Conservation (phyloP, 1,140 invertebrate genomes). For the Streblospio benedicti region DNA sequence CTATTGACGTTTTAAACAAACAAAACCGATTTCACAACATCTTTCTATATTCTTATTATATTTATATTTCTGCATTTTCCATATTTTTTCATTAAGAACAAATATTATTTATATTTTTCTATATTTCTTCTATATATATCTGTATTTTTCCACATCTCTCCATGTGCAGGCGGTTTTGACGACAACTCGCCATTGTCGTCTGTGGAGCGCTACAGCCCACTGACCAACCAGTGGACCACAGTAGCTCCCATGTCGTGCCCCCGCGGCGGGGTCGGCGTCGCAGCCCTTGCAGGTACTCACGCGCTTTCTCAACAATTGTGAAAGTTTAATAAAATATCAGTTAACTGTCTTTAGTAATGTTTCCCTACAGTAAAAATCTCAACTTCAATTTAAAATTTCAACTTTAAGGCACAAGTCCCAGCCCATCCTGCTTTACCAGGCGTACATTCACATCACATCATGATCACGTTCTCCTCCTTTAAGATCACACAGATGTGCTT, state of each 20-base stretch:
- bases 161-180: constrained; percentile 62
- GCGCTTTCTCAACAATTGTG: no score
- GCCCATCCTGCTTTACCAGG: no score
- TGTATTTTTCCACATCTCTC: neutral
- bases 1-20: no score
- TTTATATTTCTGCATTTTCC: neutral
- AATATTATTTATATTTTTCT: neutral
- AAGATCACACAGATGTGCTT: no score
- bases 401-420: no score
- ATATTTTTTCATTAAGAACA: neutral
- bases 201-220: constrained; percentile 52
- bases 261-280: constrained; percentile 43
- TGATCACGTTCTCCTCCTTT: no score
- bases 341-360: no score
- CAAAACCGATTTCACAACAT: no score
- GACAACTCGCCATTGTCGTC: constrained; percentile 62
- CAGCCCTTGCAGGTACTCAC: constrained; percentile 37
- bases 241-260: constrained; percentile 54
- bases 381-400: no score
- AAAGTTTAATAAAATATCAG: no score
- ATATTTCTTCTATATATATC: neutral
- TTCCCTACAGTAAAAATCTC: no score
- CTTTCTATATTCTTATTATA: neutral
- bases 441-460: no score
- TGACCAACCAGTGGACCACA: constrained; percentile 52